These are phyloP conservation scores for Cyprinodon brontotheroides DNA, from an alignment of 2,113 vertebrate genomes.

Conservation along the genomic window DNA sequence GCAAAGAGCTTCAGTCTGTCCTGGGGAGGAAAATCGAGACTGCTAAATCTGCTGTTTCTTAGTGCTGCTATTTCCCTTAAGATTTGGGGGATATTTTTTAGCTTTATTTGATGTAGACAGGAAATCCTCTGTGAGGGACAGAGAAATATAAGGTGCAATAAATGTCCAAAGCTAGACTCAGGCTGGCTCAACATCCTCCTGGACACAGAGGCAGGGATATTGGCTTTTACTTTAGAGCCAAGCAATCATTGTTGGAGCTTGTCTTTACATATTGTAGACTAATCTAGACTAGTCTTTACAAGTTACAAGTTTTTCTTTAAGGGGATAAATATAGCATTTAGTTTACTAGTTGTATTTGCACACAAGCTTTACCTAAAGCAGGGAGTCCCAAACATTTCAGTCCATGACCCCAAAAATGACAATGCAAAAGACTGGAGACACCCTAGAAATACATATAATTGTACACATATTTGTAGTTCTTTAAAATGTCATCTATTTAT, in stretches of 20 bases:
- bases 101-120: constrained; percentile 43
- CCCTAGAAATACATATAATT: too few relatives aligned
- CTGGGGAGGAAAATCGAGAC: constrained; percentile 36
- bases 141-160: constrained; percentile 24
- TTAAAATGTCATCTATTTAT: too few relatives aligned
- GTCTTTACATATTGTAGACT: not conserved
- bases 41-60: constrained; percentile 33
- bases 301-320: too few relatives aligned
- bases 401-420: too few relatives aligned
- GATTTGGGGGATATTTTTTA: constrained; percentile 22
- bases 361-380: too few relatives aligned
- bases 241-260: not conserved
- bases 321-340: too few relatives aligned
- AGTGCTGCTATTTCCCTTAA: constrained; percentile 34
- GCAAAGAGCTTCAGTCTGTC: constrained; percentile 9
- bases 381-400: too few relatives aligned
- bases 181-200: constrained; percentile 24
- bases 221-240: constrained; percentile 2
- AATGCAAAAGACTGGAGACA: too few relatives aligned
- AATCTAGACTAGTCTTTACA: too few relatives aligned
- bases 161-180: constrained; percentile 35
- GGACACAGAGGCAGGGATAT: constrained; percentile 22
- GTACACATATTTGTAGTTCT: too few relatives aligned
- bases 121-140: constrained; percentile 8
- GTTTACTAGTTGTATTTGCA: too few relatives aligned